These are phyloP conservation scores for Falco cherrug DNA, from an alignment of 2,797 vertebrate species.

Conservation along the genomic window DNA sequence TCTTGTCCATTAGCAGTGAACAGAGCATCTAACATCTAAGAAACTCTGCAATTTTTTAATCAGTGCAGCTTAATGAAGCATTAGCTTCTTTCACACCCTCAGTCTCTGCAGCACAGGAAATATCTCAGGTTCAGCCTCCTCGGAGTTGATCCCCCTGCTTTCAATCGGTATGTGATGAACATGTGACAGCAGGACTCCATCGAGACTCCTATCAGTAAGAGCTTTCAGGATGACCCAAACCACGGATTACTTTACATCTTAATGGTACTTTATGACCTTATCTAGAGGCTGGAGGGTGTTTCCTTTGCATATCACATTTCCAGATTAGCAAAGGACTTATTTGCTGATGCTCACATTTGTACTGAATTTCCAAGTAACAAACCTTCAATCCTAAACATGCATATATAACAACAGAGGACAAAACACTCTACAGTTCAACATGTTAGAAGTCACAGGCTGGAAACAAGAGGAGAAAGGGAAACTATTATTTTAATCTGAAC, in stretches of 20 bases:
- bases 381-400: not conserved
- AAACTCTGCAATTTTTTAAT: constrained; percentile 1
- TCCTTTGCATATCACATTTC: constrained; percentile 28
- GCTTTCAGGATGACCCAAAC: constrained; percentile 68
- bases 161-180: constrained; percentile 1
- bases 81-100: not conserved
- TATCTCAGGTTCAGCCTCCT: constrained; percentile 24
- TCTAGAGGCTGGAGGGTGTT: constrained; percentile 39
- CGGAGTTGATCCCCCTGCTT: not conserved
- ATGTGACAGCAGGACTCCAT: constrained; percentile 59
- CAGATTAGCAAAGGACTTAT: constrained; percentile 39
- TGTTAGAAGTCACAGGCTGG: not conserved
- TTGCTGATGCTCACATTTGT: constrained; percentile 42
- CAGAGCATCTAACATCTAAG: not conserved
- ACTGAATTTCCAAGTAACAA: constrained; percentile 38
- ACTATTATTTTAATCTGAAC: not conserved
- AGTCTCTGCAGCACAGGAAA: not conserved
- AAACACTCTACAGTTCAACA: not conserved
- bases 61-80: not conserved
- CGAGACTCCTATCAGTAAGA: constrained; percentile 70
- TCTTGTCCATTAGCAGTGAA: not conserved
- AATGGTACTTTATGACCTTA: constrained; percentile 50
- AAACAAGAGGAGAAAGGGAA: not conserved
- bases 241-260: constrained; percentile 66
- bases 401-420: not conserved